These are phyloP conservation scores for Enteromius anoplus DNA, from an alignment of 2,797 vertebrate species.

Conservation along the genomic window DNA sequence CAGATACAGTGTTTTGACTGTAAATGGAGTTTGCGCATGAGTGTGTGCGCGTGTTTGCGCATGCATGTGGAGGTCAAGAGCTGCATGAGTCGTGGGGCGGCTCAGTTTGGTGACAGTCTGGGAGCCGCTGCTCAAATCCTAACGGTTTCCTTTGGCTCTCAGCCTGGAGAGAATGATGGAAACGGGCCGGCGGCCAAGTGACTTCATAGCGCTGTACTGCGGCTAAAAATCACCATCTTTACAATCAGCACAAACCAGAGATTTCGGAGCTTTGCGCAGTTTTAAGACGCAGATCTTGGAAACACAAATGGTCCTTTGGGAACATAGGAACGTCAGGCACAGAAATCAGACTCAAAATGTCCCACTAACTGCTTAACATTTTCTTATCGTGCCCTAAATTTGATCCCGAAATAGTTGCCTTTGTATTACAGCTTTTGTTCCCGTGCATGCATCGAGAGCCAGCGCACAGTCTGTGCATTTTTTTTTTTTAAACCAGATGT, in stretches of 20 bases:
- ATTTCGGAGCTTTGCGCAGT: neutral
- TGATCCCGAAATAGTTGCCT: neutral
- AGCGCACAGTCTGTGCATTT: constrained; percentile 63
- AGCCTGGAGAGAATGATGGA: constrained; percentile 73
- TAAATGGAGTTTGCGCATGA: constrained; percentile 32
- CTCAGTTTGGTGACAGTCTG: constrained; percentile 60
- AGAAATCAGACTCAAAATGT: neutral
- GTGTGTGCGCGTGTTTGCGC: constrained; percentile 40
- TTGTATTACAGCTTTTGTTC: constrained; percentile 23
- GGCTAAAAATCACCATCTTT: constrained; percentile 70
- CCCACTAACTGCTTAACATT: constrained; percentile 8
- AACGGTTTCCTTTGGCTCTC: constrained; percentile 77
- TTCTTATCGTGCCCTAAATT: neutral
- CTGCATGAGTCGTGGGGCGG: constrained; percentile 27
- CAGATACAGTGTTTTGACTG: constrained; percentile 36
- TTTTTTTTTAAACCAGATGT: constrained; percentile 79
- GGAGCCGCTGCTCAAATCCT: constrained; percentile 59
- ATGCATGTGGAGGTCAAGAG: constrained; percentile 27
- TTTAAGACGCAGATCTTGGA: constrained; percentile 27
- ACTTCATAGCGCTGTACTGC: constrained; percentile 77
- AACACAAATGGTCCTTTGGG: constrained; percentile 40
- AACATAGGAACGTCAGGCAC: constrained; percentile 35
- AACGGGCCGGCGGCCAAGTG: constrained; percentile 80
- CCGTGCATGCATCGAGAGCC: constrained; percentile 17
- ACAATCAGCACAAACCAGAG: constrained; percentile 56